A percentile compares a stretch with the other conserved stretches of the same genome.
Evolutionary conservation across 2,888 invertebrate species (phyloP).

Genomic region (Gortyna flavago): DNA sequence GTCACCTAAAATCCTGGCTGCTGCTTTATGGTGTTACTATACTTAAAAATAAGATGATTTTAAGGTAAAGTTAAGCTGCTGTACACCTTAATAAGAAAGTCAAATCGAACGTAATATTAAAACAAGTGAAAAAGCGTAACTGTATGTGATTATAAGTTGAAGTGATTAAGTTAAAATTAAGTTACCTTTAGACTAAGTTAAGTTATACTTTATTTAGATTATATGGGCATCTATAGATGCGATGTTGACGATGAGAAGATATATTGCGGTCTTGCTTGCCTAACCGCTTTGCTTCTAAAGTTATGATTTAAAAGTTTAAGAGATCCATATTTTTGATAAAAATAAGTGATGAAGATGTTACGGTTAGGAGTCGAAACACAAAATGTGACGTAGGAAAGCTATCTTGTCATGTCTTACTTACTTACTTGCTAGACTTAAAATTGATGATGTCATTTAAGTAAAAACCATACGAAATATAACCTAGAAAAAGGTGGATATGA

Average conservation of each 20-base stretch:
- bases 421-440: too few species aligned
- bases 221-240: conserved; percentile 32
- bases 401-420: not conserved
- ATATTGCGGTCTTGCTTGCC: not conserved
- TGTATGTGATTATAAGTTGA: conserved; percentile 57
- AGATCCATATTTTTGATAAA: not conserved
- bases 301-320: not conserved
- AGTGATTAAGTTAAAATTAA: conserved; percentile 56
- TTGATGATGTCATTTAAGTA: too few species aligned
- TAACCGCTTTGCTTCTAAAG: too few species aligned
- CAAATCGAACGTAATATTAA: conserved; percentile 43
- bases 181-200: conserved; percentile 62
- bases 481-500: too few species aligned
- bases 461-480: too few species aligned
- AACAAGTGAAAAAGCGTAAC: conserved; percentile 39
- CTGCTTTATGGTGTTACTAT: not conserved
- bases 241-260: not conserved
- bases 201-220: conserved; percentile 12
- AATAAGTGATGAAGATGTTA: not conserved
- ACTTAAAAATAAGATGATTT: not conserved
- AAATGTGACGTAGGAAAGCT: not conserved
- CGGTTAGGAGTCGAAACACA: not conserved
- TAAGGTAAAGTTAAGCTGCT: conserved; percentile 25
- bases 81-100: conserved; percentile 17
- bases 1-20: not conserved